These are phyloP conservation scores for Gallinago nigripennis DNA, from an alignment of 2,797 vertebrate genomes.

Conservation along the genomic window DNA sequence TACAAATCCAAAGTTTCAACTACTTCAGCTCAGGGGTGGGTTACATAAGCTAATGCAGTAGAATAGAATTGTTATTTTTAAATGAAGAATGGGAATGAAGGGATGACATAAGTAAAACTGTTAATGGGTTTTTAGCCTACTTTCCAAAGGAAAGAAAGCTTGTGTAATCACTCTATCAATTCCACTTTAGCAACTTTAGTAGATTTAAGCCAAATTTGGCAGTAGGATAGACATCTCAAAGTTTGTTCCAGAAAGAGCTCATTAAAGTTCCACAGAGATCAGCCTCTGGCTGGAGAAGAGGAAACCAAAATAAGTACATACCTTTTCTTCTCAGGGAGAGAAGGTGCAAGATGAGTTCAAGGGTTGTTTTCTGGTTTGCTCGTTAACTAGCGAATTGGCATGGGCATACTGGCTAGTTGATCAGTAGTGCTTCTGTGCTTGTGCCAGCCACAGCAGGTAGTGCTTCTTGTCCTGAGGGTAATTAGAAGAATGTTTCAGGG, in stretches of 20 bases:
- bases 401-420: background rate
- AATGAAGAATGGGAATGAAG: constrained; percentile 51
- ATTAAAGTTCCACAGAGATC: background rate
- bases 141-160: constrained; percentile 39
- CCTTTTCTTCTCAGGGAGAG: background rate
- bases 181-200: constrained; percentile 11
- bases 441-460: background rate
- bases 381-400: background rate
- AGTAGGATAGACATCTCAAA: background rate
- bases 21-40: constrained; percentile 42
- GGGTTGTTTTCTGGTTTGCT: background rate
- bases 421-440: background rate
- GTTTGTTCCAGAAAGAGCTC: background rate
- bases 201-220: constrained; percentile 21
- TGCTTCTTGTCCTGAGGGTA: background rate
- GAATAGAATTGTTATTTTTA: constrained; percentile 65
- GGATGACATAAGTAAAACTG: constrained; percentile 57
- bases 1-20: background rate
- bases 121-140: constrained; percentile 68
- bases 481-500: background rate
- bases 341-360: background rate
- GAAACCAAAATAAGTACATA: background rate
- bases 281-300: background rate
- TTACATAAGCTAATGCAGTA: constrained; percentile 61
- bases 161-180: constrained; percentile 58